phyloP scores from a whole-genome alignment of 2,888 invertebrate genomes.

The Cephus rjabovi region DNA sequence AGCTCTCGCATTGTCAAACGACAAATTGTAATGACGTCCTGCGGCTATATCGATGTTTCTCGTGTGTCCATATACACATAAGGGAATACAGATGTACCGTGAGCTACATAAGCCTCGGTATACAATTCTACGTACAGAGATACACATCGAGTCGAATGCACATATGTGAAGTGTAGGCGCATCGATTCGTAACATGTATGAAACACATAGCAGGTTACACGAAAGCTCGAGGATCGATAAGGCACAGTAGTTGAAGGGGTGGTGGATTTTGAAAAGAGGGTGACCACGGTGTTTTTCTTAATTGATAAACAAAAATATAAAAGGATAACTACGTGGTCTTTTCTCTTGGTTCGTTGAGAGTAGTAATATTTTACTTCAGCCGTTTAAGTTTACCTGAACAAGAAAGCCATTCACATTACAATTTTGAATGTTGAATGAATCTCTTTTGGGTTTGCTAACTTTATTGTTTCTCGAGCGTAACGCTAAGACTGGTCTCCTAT shows the following conservation, averaged over 20 bases:
- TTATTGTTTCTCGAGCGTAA: neutral
- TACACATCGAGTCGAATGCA: neutral
- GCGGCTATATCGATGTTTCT: conserved; percentile 27
- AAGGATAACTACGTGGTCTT: neutral
- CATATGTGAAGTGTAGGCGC: neutral
- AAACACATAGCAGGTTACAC: neutral
- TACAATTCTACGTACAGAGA: neutral
- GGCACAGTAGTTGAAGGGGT: neutral
- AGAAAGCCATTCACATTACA: neutral
- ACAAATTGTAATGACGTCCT: conserved; percentile 40
- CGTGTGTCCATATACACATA: conserved; percentile 24
- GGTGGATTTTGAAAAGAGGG: neutral
- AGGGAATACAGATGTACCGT: neutral
- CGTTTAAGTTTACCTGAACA: neutral
- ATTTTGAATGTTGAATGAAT: neutral
- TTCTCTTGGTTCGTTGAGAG: neutral
- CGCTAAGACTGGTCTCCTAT: neutral
- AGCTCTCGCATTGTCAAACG: conserved; percentile 27
- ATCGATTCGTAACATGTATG: neutral
- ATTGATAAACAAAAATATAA: neutral
- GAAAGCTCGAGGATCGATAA: conserved; percentile 27
- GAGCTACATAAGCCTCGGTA: conserved; percentile 4
- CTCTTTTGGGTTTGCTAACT: neutral
- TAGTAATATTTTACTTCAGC: neutral
- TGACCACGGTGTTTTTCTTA: neutral